Evolutionary conservation across 2,888 invertebrate genomes (phyloP), one percentile per base, ranked within the genome.

Genomic region (Chorisops tibialis): DNA sequence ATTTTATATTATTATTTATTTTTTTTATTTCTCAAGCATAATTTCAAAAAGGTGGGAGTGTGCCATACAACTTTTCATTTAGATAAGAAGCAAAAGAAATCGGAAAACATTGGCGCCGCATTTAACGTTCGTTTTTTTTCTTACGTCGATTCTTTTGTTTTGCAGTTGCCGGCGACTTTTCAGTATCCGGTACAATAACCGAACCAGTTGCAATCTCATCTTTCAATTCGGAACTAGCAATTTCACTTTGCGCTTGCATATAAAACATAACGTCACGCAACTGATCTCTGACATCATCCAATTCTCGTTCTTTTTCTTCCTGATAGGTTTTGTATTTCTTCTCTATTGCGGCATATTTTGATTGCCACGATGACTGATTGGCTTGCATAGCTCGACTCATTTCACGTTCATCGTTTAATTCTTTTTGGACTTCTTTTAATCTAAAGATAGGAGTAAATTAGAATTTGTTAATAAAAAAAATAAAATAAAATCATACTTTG

Each of bases 221-320:
- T 61, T 74, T 71, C 35, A 74, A 65, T 64, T 79, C 78, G 0
- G 78, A 75, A 47, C 73, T 74, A 21, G 75, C 74, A 65, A 79
- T 76, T 65, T 75, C 73, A 51, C 70, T 73, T 74, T 91, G 91
- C 1, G 96, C 96, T 68, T 96, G 93, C 70, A 99, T 85, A 76
- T 90, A 96, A 80, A 98, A 96, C 95, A 97, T 96, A 51, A 99
- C 83, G 81, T 99, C 99, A 37, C 93, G 84, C 7, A 99, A 82
- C 81, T 99, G 96, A 70, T 98, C 97, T 68, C 89, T 87, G 30
- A 98, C 81, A 18, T 96, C 94, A 0, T 78, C 68, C n/a, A 95
- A 83, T 83, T 96, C 87, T 49, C 77, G 71, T 60, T 83, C 82
- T 67, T 82, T 83, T 82, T 92, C 86, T 47, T 77, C 72, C 63